phyloP scores from a whole-genome alignment of 2,888 invertebrate genomes.

The Plemyria rubiginata region DNA sequence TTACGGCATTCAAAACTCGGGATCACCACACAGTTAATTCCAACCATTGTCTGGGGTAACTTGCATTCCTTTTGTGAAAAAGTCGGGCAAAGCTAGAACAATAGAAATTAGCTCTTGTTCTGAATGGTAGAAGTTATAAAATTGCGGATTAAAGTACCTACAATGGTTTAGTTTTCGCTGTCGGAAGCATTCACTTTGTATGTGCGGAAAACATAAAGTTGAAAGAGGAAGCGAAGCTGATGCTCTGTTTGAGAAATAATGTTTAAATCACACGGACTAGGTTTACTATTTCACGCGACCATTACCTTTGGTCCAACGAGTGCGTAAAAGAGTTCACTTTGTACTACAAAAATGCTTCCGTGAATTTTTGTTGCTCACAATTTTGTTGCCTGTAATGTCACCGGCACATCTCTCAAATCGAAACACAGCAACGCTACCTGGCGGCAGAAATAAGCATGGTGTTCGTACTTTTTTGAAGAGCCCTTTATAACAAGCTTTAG shows the following conservation, averaged over 20 bases:
- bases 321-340: too few species aligned
- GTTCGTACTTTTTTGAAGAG: too few species aligned
- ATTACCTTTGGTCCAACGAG: too few species aligned
- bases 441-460: too few species aligned
- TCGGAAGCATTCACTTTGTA: conserved; percentile 38
- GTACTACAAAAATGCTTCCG: too few species aligned
- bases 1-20: conserved; percentile 44
- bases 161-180: conserved; percentile 37
- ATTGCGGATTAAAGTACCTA: conserved; percentile 21
- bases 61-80: conserved; percentile 55
- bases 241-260: conserved; percentile 21
- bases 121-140: conserved; percentile 32
- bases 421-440: too few species aligned
- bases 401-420: too few species aligned
- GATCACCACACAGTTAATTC: conserved; percentile 54
- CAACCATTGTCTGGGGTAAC: conserved; percentile 57
- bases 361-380: too few species aligned
- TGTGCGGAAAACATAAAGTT: conserved; percentile 45
- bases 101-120: conserved; percentile 42
- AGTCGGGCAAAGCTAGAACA: conserved; percentile 39
- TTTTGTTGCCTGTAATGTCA: too few species aligned
- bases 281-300: conserved; percentile 14
- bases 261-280: conserved; percentile 11
- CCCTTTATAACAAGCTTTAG: too few species aligned
- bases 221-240: conserved; percentile 40